Evolutionary conservation across 2,888 invertebrate species (phyloP).

Genomic region (Caenorhabditis macrosperma): DNA sequence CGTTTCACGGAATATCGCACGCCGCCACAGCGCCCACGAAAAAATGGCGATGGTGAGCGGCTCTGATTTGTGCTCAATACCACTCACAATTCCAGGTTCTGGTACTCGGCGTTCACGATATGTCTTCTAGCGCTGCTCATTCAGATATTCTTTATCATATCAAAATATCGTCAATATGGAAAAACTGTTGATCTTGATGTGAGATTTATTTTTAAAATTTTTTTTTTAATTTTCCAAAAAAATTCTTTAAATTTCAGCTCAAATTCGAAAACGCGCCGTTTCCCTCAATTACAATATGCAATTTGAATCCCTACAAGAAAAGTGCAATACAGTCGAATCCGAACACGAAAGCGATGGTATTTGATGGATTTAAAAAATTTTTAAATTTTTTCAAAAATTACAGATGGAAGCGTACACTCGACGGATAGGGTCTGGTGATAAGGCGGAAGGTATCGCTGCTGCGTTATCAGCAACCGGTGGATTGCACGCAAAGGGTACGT

Average conservation of each 20-base stretch:
- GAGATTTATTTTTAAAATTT: conserved; percentile 37
- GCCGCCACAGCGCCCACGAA: conserved; percentile 73
- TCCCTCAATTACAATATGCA: conserved; percentile 79
- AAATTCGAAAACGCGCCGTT: conserved; percentile 80
- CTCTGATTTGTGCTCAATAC: not conserved
- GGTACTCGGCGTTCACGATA: conserved; percentile 75
- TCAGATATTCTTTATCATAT: conserved; percentile 75
- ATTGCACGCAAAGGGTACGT: conserved; percentile 43
- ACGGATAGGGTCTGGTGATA: conserved; percentile 70
- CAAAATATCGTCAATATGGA: conserved; percentile 74
- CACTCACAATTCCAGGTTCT: conserved; percentile 59
- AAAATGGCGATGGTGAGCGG: conserved; percentile 61
- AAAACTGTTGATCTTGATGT: conserved; percentile 80
- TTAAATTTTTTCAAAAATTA: conserved; percentile 15
- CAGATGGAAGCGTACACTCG: conserved; percentile 76
- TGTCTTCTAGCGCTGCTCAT: conserved; percentile 69
- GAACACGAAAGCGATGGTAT: conserved; percentile 76
- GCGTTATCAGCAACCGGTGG: conserved; percentile 52
- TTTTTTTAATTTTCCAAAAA: not conserved
- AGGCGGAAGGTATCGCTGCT: conserved; percentile 73
- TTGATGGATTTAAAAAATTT: too few species aligned
- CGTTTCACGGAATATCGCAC: conserved; percentile 76
- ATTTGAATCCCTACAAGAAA: conserved; percentile 79
- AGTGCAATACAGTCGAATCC: conserved; percentile 76
- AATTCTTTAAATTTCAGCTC: too few species aligned